These are phyloP conservation scores for Caiman crocodilus DNA, from an alignment of 2,797 vertebrate species.

Conservation along the genomic window DNA sequence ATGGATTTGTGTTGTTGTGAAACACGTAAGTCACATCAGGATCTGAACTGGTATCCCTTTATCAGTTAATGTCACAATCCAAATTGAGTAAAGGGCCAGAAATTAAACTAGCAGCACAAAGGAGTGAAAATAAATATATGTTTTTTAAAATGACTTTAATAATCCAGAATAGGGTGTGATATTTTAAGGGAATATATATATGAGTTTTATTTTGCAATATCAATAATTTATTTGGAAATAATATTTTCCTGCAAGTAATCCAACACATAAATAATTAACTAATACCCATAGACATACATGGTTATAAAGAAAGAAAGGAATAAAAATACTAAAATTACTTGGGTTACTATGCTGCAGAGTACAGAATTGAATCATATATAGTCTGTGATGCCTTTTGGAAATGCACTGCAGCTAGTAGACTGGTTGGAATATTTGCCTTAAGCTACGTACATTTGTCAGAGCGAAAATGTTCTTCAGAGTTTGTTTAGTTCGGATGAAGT, in stretches of 20 bases:
- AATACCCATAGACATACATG: background rate
- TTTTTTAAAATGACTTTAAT: slow-evolving; percentile 13
- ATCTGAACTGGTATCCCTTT: slow-evolving; percentile 11
- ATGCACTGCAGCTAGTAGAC: background rate
- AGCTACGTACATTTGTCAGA: background rate
- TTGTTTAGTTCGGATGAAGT: background rate
- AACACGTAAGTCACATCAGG: slow-evolving; percentile 9
- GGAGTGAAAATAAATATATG: background rate
- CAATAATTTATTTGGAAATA: slow-evolving; percentile 52
- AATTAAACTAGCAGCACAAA: slow-evolving; percentile 30
- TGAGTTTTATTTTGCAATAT: background rate
- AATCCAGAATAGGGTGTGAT: background rate
- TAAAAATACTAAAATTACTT: background rate
- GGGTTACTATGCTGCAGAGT: slow-evolving; percentile 3
- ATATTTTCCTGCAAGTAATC: slow-evolving; percentile 39
- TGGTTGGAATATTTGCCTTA: background rate
- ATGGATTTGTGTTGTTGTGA: background rate
- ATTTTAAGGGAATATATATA: background rate
- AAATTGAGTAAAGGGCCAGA: slow-evolving; percentile 38
- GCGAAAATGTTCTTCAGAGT: slow-evolving; percentile 16
- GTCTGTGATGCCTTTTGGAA: slow-evolving; percentile 7
- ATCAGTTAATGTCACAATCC: background rate
- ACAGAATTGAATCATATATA: slow-evolving; percentile 14
- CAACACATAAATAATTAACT: slow-evolving; percentile 53
- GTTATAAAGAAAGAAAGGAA: slow-evolving; percentile 58